Evolutionary conservation across 1,140 invertebrate species (phyloP).

Genomic region (Stegodyphus mimosarum): DNA sequence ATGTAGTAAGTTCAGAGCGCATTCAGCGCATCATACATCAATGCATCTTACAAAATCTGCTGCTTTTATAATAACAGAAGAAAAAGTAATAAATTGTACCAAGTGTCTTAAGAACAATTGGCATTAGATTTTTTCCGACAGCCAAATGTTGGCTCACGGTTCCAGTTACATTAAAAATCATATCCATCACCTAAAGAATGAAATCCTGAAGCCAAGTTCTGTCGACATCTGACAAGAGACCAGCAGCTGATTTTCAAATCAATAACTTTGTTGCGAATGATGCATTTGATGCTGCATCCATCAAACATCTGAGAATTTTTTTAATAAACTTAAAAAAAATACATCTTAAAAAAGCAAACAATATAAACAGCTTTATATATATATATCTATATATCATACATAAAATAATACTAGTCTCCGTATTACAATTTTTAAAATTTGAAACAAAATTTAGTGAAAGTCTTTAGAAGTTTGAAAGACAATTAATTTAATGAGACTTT

Average conservation of each 20-base stretch:
- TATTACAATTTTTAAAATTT: too few species aligned
- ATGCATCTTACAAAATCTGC: constrained; percentile 39
- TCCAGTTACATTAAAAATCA: background rate
- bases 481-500: too few species aligned
- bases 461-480: too few species aligned
- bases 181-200: background rate
- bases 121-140: too few species aligned
- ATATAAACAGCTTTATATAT: background rate
- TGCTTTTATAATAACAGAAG: constrained; percentile 9
- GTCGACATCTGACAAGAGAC: background rate
- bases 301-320: too few species aligned
- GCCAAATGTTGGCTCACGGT: too few species aligned
- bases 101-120: background rate
- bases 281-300: background rate
- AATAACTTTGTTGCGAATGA: constrained; percentile 56
- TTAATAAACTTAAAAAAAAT: background rate
- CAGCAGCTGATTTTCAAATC: constrained; percentile 60
- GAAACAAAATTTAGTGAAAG: too few species aligned
- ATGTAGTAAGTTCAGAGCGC: constrained; percentile 24
- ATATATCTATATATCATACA: background rate
- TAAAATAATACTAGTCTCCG: too few species aligned
- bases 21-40: constrained; percentile 37
- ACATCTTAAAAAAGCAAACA: background rate
- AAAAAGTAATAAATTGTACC: constrained; percentile 10
- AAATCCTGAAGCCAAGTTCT: background rate